Evolutionary conservation across 1,140 invertebrate species (phyloP), one percentile per base, ranked within the genome.

Genomic region (Zaprionus nigranus): DNA sequence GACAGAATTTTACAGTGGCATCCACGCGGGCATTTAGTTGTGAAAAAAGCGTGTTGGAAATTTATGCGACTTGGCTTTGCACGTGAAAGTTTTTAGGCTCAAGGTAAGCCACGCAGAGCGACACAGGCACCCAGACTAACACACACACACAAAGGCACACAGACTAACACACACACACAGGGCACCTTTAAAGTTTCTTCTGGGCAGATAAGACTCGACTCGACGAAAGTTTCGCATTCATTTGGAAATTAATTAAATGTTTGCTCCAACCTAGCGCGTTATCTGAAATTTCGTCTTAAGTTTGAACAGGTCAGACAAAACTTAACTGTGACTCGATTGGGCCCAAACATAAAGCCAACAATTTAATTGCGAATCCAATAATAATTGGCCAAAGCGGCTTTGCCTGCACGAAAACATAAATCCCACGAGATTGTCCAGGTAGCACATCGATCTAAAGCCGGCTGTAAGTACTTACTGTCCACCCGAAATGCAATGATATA

Each of bases 361-460:
- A 70, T 63, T 75, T 75, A 75, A 75, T 60, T 71, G 67, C 56
- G 59, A 38, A 38, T 61, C 60, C 73, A 75, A 64, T 71, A 75
- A 71, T 75, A 75, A 75, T 75, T 75, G 73, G 73, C 54, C 54
- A 75, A 75, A 75, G 73, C 73, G 67, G 73, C 60, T 75, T 75
- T 43, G 54, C 24, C 67, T 34, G 58, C 51, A 24, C 26, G 49
- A 17, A 51, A 38, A 70, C 53, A 63, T 53, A 62, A 70, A 51
- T 43, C 36, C 54, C 20, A 26, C 34, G 12, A 22, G 20, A 22
- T 46, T 38, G 38, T 40, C 17, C 57, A 69, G 64, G 71, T 57
- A 69, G 15, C 17, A 54, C 51, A 53, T 58, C 46, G 38, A 58
- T 38, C 58, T 70, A 46, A 75, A 58, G 59, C 53, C 26, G 12